Evolutionary conservation across 2,888 invertebrate genomes (phyloP).

Genomic region (Caprella mutica): DNA sequence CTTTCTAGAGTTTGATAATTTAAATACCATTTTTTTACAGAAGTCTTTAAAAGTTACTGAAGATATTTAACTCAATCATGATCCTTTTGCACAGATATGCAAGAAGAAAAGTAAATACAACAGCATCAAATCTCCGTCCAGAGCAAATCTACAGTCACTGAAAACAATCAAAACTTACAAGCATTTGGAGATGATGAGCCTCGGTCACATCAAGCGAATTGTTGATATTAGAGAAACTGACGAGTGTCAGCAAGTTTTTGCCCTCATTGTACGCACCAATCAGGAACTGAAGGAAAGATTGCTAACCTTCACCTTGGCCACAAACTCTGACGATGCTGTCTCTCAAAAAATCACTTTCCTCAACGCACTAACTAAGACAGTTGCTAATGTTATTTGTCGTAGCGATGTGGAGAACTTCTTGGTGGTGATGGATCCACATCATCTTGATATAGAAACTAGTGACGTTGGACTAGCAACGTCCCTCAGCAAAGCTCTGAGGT

Average conservation of each 20-base stretch:
- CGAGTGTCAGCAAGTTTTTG: conserved; percentile 82
- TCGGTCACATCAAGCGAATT: conserved; percentile 78
- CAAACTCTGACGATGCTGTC: conserved; percentile 72
- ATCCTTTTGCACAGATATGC: conserved; percentile 42
- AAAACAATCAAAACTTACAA: conserved; percentile 67
- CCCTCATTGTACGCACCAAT: conserved; percentile 73
- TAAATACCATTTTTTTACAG: no score
- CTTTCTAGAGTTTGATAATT: no score
- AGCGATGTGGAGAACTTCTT: conserved; percentile 80
- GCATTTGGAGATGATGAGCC: conserved; percentile 76
- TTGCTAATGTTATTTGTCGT: conserved; percentile 83
- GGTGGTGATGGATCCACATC: conserved; percentile 62
- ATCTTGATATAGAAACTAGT: conserved; percentile 75
- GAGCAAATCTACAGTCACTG: conserved; percentile 33
- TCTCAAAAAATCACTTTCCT: conserved; percentile 66
- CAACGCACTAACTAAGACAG: conserved; percentile 70
- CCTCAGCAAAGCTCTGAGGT: conserved; percentile 77
- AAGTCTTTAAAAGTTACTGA: no score
- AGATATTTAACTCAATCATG: no score
- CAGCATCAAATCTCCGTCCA: conserved; percentile 52
- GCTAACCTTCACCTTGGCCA: conserved; percentile 56
- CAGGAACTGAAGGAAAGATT: conserved; percentile 75
- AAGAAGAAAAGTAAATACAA: conserved; percentile 57
- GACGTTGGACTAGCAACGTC: conserved; percentile 69
- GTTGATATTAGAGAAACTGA: conserved; percentile 79